phyloP scores from a whole-genome alignment of 1,140 invertebrate species.

The Alviniconcha marisindica region DNA sequence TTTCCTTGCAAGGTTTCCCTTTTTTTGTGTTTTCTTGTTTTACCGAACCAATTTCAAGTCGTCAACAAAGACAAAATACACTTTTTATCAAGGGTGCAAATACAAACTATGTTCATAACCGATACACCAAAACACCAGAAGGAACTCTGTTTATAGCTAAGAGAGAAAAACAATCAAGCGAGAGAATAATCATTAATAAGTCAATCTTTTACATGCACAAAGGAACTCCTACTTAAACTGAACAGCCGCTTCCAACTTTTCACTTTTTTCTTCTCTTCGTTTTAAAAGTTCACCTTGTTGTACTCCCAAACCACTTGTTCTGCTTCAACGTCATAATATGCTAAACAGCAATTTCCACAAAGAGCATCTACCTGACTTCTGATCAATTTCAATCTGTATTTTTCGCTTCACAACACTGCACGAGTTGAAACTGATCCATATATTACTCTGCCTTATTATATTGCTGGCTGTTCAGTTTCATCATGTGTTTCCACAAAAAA shows the following conservation, averaged over 20 bases:
- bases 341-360: too few relatives aligned
- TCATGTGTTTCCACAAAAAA: neutral
- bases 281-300: neutral
- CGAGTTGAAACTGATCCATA: too few relatives aligned
- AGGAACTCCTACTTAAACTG: neutral
- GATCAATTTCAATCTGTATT: too few relatives aligned
- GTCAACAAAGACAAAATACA: conserved; percentile 23
- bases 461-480: neutral
- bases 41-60: neutral
- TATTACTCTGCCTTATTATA: too few relatives aligned
- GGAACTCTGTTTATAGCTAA: conserved; percentile 17
- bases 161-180: neutral
- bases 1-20: neutral
- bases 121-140: conserved; percentile 6
- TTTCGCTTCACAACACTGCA: too few relatives aligned
- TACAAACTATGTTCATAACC: neutral
- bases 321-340: too few relatives aligned
- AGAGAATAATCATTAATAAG: neutral
- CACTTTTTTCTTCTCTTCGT: neutral
- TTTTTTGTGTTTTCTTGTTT: neutral
- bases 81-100: neutral
- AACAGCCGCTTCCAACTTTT: neutral
- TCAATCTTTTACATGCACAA: neutral
- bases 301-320: too few relatives aligned
- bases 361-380: too few relatives aligned